Evolutionary conservation across 2,888 invertebrate species (phyloP).

Genomic region (Agriopis leucophaearia): DNA sequence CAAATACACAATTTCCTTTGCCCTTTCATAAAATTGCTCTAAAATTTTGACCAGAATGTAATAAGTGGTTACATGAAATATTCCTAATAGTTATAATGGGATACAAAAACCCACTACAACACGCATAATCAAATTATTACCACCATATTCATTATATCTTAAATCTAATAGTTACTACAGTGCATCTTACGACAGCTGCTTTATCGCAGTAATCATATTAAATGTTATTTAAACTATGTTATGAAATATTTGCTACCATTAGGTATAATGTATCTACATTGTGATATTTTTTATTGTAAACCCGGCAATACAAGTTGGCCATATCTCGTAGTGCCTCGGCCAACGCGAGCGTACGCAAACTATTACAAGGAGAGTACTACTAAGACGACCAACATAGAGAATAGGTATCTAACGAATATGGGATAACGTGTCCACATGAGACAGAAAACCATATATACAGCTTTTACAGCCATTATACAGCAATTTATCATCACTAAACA

Average conservation of each 20-base stretch:
- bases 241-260: background rate
- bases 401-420: no score
- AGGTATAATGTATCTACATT: background rate
- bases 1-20: background rate
- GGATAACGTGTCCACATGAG: no score
- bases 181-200: conserved; percentile 9
- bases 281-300: no score
- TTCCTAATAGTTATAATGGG: conserved; percentile 6
- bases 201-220: background rate
- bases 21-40: conserved; percentile 4
- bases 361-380: no score
- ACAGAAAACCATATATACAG: no score
- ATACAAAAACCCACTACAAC: conserved; percentile 10
- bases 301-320: no score
- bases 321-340: no score
- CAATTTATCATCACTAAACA: no score
- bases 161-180: conserved; percentile 8
- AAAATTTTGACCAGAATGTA: conserved; percentile 19
- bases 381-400: no score
- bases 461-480: no score
- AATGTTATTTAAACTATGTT: background rate
- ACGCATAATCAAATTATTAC: background rate
- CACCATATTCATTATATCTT: conserved; percentile 1
- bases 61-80: background rate
- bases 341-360: no score